These are phyloP conservation scores for Bombyx mori DNA, from an alignment of 1,140 invertebrate species.

Conservation along the genomic window DNA sequence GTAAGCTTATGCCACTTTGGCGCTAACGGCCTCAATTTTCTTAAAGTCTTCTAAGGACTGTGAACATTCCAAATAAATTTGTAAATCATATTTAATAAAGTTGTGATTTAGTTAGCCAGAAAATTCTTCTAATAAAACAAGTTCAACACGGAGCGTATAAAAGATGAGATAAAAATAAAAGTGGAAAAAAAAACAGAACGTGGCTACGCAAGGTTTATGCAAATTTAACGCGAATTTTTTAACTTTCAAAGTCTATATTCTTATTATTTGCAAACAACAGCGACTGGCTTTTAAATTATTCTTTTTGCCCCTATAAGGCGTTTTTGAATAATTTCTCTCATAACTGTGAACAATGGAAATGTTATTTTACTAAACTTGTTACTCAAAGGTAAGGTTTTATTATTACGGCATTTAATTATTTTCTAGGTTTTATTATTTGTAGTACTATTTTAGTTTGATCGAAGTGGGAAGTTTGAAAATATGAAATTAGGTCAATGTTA, in stretches of 20 bases:
- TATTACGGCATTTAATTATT: too few relatives aligned
- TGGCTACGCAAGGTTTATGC: slow-evolving; percentile 46
- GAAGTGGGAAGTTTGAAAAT: too few relatives aligned
- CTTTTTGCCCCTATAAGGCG: slow-evolving; percentile 24
- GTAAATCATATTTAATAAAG: not conserved
- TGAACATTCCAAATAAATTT: too few relatives aligned
- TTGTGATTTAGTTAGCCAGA: slow-evolving; percentile 21
- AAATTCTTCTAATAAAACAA: slow-evolving; percentile 34
- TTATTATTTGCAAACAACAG: slow-evolving; percentile 53
- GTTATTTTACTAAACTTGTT: too few relatives aligned
- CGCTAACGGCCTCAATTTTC: too few relatives aligned
- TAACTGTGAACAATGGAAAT: slow-evolving; percentile 11
- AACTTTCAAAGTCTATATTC: slow-evolving; percentile 48
- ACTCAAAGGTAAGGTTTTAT: too few relatives aligned
- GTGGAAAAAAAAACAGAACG: slow-evolving; percentile 32
- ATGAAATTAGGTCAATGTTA: too few relatives aligned
- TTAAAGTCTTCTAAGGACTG: too few relatives aligned
- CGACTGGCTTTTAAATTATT: slow-evolving; percentile 19
- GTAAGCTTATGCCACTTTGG: too few relatives aligned
- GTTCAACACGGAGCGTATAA: slow-evolving; percentile 27
- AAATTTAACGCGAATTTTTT: slow-evolving; percentile 57
- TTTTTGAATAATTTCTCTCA: slow-evolving; percentile 13
- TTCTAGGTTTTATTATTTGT: too few relatives aligned
- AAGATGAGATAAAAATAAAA: slow-evolving; percentile 40
- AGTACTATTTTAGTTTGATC: too few relatives aligned